Evolutionary conservation across 2,888 invertebrate genomes (phyloP).

Genomic region (Protodeltote pygarga): DNA sequence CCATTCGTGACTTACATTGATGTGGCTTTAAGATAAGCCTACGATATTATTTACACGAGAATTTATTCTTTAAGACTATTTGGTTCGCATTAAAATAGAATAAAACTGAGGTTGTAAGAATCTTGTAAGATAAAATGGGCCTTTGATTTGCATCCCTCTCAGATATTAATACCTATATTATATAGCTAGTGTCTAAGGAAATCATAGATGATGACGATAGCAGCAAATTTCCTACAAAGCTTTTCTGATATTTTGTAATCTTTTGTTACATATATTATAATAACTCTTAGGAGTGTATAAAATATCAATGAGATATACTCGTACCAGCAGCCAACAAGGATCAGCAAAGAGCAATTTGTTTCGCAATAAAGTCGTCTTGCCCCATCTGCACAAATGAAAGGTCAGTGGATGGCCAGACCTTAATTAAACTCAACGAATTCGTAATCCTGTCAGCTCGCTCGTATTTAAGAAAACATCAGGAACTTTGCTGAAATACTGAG

Average conservation of each 20-base stretch:
- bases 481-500: slow-evolving; percentile 40
- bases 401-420: slow-evolving; percentile 73
- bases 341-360: slow-evolving; percentile 73
- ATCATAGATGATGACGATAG: background rate
- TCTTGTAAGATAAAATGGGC: slow-evolving; percentile 41
- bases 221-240: background rate
- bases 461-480: slow-evolving; percentile 49
- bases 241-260: slow-evolving; percentile 5
- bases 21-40: slow-evolving; percentile 73
- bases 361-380: slow-evolving; percentile 76
- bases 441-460: slow-evolving; percentile 61
- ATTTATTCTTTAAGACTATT: slow-evolving; percentile 54
- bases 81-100: slow-evolving; percentile 47
- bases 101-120: slow-evolving; percentile 51
- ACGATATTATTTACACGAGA: slow-evolving; percentile 71
- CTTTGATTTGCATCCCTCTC: slow-evolving; percentile 7
- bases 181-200: background rate
- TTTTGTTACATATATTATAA: slow-evolving; percentile 27
- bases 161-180: slow-evolving; percentile 7
- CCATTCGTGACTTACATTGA: slow-evolving; percentile 77
- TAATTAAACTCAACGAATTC: slow-evolving; percentile 81
- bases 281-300: slow-evolving; percentile 39
- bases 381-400: slow-evolving; percentile 82
- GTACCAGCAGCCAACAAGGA: slow-evolving; percentile 65
- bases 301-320: slow-evolving; percentile 49